These are phyloP conservation scores for Saxicola maurus DNA, from an alignment of 2,797 vertebrate species.

Conservation along the genomic window DNA sequence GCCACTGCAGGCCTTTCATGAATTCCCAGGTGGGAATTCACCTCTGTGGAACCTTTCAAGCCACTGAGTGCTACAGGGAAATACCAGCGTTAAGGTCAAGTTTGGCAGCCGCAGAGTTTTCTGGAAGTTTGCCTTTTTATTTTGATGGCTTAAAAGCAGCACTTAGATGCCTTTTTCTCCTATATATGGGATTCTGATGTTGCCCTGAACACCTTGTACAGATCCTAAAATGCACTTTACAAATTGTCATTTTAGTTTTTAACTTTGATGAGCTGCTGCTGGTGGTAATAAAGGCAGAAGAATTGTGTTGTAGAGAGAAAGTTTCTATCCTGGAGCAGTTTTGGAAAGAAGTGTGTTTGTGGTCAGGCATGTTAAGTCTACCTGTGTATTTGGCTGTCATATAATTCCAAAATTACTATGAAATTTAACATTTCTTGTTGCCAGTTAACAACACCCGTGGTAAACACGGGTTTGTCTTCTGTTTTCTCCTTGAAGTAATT, in stretches of 20 bases:
- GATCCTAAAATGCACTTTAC: not conserved
- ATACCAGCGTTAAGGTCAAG: accelerated
- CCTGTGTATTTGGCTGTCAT: not conserved
- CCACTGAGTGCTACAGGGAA: not conserved
- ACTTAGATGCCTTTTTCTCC: not conserved
- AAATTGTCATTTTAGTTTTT: not conserved
- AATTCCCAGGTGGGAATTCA: accelerated
- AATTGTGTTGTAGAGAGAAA: not conserved
- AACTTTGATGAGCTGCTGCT: accelerated
- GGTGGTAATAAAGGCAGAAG: not conserved
- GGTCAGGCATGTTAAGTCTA: not conserved
- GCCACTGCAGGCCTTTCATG: accelerated
- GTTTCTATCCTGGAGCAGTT: not conserved
- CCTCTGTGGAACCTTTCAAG: accelerated
- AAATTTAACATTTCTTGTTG: not conserved
- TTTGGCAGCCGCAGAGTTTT: not conserved
- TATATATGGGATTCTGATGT: accelerated
- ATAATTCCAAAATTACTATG: not conserved
- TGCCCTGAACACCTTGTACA: not conserved
- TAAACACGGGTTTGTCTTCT: not conserved
- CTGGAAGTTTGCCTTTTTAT: not conserved
- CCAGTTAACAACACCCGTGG: not conserved
- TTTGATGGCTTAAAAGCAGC: not conserved
- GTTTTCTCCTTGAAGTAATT: not conserved
- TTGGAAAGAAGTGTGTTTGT: not conserved